Evolutionary conservation across 2,113 vertebrate species (phyloP).

Genomic region (Enhydra lutris): DNA sequence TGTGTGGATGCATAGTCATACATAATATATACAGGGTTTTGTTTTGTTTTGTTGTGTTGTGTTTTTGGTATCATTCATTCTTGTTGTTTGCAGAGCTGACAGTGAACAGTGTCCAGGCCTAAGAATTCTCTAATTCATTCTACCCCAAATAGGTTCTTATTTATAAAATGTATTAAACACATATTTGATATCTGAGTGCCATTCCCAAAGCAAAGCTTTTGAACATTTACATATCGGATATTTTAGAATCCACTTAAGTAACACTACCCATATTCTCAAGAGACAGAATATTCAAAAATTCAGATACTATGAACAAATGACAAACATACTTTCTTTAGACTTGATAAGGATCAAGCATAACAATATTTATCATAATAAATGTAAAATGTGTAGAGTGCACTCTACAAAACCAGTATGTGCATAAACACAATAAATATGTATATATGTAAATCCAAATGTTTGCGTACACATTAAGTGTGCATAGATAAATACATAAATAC

Average conservation of each 20-base stretch:
- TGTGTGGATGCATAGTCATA: not conserved
- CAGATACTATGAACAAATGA: not conserved
- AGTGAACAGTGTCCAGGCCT: not conserved
- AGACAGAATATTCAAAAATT: not conserved
- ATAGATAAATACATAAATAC: constrained; percentile 57
- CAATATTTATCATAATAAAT: not conserved
- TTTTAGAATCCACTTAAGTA: not conserved
- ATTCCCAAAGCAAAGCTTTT: not conserved
- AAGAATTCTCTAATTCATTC: not conserved
- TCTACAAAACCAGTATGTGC: constrained; percentile 18
- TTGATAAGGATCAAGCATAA: not conserved
- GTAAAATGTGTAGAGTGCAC: not conserved
- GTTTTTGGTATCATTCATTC: not conserved
- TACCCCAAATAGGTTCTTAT: not conserved
- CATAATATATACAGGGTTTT: not conserved
- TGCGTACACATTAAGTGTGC: constrained; percentile 25
- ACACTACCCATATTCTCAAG: not conserved
- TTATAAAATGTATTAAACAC: not conserved
- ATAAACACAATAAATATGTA: constrained; percentile 68
- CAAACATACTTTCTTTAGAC: not conserved
- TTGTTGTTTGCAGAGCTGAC: not conserved
- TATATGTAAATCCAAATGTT: constrained; percentile 59
- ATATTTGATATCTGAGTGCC: not conserved
- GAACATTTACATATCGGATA: not conserved
- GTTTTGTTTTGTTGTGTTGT: too few relatives aligned